A percentile compares a stretch with the other conserved stretches of the same genome.
phyloP scores from a whole-genome alignment of 2,113 vertebrate species.

The Campylomormyrus tamandua region DNA sequence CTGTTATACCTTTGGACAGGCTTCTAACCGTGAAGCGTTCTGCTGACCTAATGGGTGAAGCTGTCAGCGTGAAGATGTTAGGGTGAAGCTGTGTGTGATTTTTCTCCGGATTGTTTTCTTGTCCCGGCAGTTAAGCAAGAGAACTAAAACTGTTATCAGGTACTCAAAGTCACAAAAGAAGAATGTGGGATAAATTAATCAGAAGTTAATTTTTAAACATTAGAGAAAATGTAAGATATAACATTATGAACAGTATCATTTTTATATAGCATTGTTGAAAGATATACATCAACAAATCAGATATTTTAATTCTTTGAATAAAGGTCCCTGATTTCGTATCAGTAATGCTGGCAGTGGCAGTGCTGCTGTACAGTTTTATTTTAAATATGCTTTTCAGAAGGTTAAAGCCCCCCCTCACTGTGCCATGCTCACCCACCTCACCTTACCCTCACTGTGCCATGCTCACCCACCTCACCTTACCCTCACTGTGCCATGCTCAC shows the following conservation, averaged over 20 bases:
- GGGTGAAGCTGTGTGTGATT: background rate
- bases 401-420: background rate
- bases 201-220: background rate
- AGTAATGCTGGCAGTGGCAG: background rate
- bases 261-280: background rate
- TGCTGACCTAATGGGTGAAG: background rate
- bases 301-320: background rate
- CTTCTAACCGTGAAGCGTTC: background rate
- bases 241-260: background rate
- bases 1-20: background rate
- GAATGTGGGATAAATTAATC: background rate
- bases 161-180: background rate
- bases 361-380: background rate
- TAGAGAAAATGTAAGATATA: background rate
- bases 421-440: conserved; percentile 1
- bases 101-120: background rate
- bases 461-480: conserved; percentile 24
- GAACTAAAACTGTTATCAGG: background rate
- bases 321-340: background rate
- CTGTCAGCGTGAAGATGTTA: background rate
- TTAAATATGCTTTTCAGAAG: background rate
- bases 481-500: background rate
- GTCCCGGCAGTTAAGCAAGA: background rate
- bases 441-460: conserved; percentile 19
- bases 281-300: background rate